Conservation (phyloP, 37 sponge, comb jelly and placozoan genomes). For the Theonella swinhoei region DNA sequence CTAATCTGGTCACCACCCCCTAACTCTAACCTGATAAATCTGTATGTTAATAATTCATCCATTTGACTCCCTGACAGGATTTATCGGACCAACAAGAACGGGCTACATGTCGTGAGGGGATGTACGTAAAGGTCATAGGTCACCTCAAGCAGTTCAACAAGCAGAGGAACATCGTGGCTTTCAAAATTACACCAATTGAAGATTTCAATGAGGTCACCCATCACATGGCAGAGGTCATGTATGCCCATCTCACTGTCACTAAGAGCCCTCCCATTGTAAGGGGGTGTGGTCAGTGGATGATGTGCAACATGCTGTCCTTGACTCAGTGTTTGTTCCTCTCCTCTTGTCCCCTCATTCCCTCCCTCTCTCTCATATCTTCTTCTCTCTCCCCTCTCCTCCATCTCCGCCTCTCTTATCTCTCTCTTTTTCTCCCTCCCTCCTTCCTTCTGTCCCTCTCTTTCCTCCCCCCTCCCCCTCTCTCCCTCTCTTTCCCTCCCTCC, state of each 20-base stretch:
- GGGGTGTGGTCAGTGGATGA: not conserved
- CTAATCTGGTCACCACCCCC: not conserved
- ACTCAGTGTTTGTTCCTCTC: too few species aligned
- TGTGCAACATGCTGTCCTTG: too few species aligned
- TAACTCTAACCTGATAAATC: not conserved
- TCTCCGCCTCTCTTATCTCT: too few species aligned
- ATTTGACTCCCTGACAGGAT: slow-evolving; percentile 31
- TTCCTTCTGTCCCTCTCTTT: not conserved
- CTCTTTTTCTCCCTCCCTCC: not conserved
- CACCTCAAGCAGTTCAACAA: slow-evolving; percentile 78
- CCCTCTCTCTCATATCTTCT: not conserved
- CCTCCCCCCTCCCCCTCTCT: not conserved
- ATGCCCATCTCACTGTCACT: slow-evolving; percentile 64
- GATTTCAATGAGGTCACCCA: slow-evolving; percentile 87
- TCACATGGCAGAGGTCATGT: slow-evolving; percentile 79
- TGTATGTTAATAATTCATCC: not conserved
- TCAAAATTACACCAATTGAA: slow-evolving; percentile 70
- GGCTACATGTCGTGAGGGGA: slow-evolving; percentile 70
- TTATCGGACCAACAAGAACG: slow-evolving; percentile 34
- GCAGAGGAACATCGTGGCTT: slow-evolving; percentile 71
- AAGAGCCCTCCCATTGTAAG: slow-evolving; percentile 75
- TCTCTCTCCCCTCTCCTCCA: not conserved
- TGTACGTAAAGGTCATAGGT: slow-evolving; percentile 79
- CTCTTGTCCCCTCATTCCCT: too few species aligned
- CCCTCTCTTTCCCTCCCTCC: slow-evolving; percentile 13